Percentiles rank a stretch among this genome's conserved stretches.
Evolutionary conservation across 92 coral and sea anemone genomes (phyloP).

Genomic region (Palythoa grandis): DNA sequence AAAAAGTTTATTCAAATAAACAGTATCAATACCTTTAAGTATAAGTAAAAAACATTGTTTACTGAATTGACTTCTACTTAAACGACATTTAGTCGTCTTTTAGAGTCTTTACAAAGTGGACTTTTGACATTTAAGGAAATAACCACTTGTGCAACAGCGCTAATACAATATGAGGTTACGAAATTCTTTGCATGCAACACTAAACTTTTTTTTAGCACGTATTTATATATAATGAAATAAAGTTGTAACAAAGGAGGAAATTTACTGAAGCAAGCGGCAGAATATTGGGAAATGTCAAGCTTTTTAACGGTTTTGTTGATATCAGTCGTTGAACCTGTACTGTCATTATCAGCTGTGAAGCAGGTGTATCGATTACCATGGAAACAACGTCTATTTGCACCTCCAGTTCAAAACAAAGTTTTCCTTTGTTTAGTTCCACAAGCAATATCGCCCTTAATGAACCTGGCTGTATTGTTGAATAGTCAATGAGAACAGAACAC

Average conservation of each 20-base stretch:
- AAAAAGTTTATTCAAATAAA: not conserved
- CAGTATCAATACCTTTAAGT: not conserved
- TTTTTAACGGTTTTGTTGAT: not conserved
- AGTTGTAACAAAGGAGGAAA: not conserved
- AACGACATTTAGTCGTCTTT: too few species aligned
- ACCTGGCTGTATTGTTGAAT: constrained; percentile 42
- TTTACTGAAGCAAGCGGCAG: not conserved
- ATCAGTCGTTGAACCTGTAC: not conserved
- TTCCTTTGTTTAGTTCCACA: constrained; percentile 35
- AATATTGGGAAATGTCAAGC: not conserved
- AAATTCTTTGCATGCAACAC: not conserved
- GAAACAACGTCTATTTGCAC: not conserved
- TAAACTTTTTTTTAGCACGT: not conserved
- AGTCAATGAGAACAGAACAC: constrained; percentile 41
- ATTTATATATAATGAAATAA: too few species aligned
- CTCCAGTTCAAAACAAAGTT: constrained; percentile 3
- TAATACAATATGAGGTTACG: not conserved
- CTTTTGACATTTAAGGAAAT: too few species aligned
- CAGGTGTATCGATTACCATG: constrained; percentile 27
- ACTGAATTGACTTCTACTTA: too few species aligned
- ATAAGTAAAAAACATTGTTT: too few species aligned
- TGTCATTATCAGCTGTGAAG: not conserved
- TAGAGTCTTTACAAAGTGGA: too few species aligned
- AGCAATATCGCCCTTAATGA: constrained; percentile 32
- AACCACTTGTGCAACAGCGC: too few species aligned